phyloP scores from a whole-genome alignment of 35 echinoderm and acorn worm species.

The Diadema setosum region DNA sequence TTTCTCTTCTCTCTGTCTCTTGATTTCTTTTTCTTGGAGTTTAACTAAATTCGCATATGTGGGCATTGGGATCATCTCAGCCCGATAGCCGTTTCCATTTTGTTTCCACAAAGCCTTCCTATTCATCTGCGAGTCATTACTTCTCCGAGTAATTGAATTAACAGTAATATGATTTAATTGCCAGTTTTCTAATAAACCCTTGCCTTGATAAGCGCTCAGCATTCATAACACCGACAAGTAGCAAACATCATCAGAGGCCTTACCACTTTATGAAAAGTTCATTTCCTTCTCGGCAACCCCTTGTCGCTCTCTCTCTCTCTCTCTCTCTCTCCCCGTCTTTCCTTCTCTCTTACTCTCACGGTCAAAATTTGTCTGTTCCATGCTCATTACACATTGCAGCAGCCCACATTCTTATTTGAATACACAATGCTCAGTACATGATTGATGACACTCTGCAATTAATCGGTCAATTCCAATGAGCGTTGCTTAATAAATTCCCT shows the following conservation, averaged over 20 bases:
- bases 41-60: no score
- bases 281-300: neutral
- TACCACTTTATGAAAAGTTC: slow-evolving; percentile 12
- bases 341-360: neutral
- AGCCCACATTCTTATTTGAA: slow-evolving; percentile 1
- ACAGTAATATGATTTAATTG: slow-evolving; percentile 31
- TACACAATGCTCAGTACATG: slow-evolving; percentile 4
- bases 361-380: neutral
- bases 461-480: slow-evolving; percentile 28
- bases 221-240: neutral
- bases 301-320: neutral
- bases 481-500: slow-evolving; percentile 26
- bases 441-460: neutral
- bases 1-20: neutral
- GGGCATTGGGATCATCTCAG: no score
- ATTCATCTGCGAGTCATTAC: neutral
- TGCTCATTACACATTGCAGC: neutral
- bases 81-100: neutral
- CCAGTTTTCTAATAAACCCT: neutral
- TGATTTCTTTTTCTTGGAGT: no score
- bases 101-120: neutral
- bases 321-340: neutral
- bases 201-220: neutral
- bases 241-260: slow-evolving; percentile 1
- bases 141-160: slow-evolving; percentile 14